These are phyloP conservation scores for Mactra quadrangularis DNA, from an alignment of 1,140 invertebrate genomes.

Conservation along the genomic window DNA sequence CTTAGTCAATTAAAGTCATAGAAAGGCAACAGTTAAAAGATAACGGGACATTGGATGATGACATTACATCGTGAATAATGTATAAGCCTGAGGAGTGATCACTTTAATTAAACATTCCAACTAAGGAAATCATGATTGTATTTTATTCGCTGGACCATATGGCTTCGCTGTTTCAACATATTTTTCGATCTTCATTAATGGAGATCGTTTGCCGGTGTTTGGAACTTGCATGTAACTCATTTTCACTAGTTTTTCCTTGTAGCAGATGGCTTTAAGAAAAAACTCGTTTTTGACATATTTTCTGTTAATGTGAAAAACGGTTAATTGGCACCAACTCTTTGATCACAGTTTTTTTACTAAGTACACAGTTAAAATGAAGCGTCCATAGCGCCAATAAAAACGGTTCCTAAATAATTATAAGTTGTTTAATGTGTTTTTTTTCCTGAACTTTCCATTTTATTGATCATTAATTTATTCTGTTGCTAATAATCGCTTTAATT, in stretches of 20 bases:
- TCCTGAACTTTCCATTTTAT: too few species aligned
- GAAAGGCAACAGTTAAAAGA: slow-evolving; percentile 24
- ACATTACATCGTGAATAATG: slow-evolving; percentile 21
- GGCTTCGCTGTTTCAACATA: slow-evolving; percentile 45
- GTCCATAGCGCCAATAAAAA: too few species aligned
- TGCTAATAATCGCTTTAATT: too few species aligned
- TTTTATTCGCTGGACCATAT: slow-evolving; percentile 45
- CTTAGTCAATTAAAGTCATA: slow-evolving; percentile 45
- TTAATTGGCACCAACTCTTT: not conserved
- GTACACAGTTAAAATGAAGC: too few species aligned
- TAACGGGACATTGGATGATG: slow-evolving; percentile 25
- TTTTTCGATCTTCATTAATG: slow-evolving; percentile 23
- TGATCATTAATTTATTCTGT: too few species aligned
- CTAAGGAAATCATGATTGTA: not conserved
- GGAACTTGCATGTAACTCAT: slow-evolving; percentile 3
- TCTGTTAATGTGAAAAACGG: slow-evolving; percentile 20
- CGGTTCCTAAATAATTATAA: too few species aligned
- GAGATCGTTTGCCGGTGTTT: slow-evolving; percentile 7
- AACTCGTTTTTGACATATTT: slow-evolving; percentile 17
- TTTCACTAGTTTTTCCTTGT: too few species aligned
- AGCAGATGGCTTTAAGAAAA: slow-evolving; percentile 23
- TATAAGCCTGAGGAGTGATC: slow-evolving; percentile 9
- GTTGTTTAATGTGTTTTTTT: too few species aligned
- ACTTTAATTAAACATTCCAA: slow-evolving; percentile 50
- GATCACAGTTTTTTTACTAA: too few species aligned